phyloP scores from a whole-genome alignment of 2,888 invertebrate species.

The Pasiphila rectangulata region DNA sequence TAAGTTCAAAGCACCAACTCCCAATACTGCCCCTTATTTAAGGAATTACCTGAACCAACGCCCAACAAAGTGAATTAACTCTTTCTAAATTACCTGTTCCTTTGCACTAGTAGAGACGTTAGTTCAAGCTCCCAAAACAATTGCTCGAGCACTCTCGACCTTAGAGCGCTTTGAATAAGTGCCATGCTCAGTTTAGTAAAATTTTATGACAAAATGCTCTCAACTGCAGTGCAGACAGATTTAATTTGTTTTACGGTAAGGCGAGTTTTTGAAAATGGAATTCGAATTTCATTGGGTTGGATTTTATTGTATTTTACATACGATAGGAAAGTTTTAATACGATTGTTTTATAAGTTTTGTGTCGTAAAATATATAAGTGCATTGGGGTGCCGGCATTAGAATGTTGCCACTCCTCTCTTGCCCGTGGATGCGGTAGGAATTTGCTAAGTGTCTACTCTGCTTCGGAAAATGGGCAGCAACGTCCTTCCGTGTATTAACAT shows the following conservation, averaged over 20 bases:
- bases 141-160: slow-evolving; percentile 18
- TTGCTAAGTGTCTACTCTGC: too few relatives aligned
- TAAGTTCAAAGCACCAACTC: too few relatives aligned
- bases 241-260: slow-evolving; percentile 11
- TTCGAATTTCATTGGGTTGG: neutral
- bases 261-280: neutral
- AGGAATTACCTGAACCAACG: too few relatives aligned
- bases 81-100: slow-evolving; percentile 2
- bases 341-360: too few relatives aligned
- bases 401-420: too few relatives aligned
- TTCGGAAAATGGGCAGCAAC: too few relatives aligned
- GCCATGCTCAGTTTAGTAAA: slow-evolving; percentile 10
- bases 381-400: too few relatives aligned
- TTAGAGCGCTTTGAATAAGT: slow-evolving; percentile 1
- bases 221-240: slow-evolving; percentile 16
- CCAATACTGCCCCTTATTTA: too few relatives aligned
- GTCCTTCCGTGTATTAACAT: too few relatives aligned
- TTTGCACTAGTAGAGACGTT: slow-evolving; percentile 14
- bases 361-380: too few relatives aligned
- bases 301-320: neutral
- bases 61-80: neutral
- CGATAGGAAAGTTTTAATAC: too few relatives aligned
- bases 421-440: too few relatives aligned
- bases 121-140: slow-evolving; percentile 14
- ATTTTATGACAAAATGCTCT: slow-evolving; percentile 20